Percentiles rank a stretch among this genome's conserved stretches.
phyloP scores from a whole-genome alignment of 2,797 vertebrate species.

The Centropyge bicolor region DNA sequence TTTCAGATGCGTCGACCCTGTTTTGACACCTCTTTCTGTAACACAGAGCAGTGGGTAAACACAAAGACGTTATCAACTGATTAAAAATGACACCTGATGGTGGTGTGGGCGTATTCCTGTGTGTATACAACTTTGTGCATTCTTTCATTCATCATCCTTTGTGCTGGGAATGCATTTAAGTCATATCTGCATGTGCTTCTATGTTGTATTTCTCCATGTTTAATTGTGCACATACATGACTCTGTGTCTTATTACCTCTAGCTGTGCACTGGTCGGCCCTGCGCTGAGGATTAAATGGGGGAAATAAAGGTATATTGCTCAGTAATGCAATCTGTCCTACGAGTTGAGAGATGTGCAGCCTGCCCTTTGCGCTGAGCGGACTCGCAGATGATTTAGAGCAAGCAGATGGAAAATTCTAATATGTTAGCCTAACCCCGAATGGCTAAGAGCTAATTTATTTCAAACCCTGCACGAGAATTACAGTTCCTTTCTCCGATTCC shows the following conservation, averaged over 20 bases:
- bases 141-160: conserved; percentile 18
- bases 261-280: conserved; percentile 46
- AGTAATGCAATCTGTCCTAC: conserved; percentile 83
- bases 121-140: conserved; percentile 19
- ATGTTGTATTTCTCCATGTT: conserved; percentile 45
- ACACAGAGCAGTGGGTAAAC: conserved; percentile 72
- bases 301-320: conserved; percentile 83
- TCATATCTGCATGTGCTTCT: conserved; percentile 2
- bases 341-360: conserved; percentile 81
- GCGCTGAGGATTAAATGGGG: conserved; percentile 79
- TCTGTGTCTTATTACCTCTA: conserved; percentile 60
- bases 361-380: conserved; percentile 81
- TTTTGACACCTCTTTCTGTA: conserved; percentile 74
- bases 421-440: conserved; percentile 84
- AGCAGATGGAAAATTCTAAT: conserved; percentile 84
- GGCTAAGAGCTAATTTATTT: conserved; percentile 84
- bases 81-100: conserved; percentile 74
- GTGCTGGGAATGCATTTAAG: background rate
- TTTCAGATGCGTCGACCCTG: conserved; percentile 64
- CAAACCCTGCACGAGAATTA: conserved; percentile 78
- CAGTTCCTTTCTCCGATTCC: conserved; percentile 58
- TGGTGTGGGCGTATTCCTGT: conserved; percentile 7
- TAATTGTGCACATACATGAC: conserved; percentile 58
- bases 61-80: conserved; percentile 66
- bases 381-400: conserved; percentile 79